Percentiles rank a stretch among this genome's conserved stretches.
phyloP scores from a whole-genome alignment of 92 coral and sea anemone genomes.

The Porites evermanni region DNA sequence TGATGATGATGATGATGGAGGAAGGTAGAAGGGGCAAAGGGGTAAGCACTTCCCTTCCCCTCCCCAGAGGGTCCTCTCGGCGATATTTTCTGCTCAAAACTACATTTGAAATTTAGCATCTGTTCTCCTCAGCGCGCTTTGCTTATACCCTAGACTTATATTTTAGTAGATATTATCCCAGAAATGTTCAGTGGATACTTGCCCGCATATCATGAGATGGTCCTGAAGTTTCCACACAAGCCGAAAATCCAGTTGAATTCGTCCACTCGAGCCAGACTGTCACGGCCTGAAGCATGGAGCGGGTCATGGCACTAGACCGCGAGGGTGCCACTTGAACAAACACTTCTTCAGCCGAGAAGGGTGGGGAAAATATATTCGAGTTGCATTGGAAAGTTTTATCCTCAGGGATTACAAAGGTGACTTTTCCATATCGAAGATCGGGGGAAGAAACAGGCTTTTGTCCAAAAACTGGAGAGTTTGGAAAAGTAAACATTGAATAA shows the following conservation, averaged over 20 bases:
- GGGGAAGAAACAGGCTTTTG: neutral
- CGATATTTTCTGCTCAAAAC: too few relatives aligned
- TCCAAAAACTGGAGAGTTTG: neutral
- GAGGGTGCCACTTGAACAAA: constrained; percentile 65
- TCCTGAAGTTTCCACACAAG: constrained; percentile 73
- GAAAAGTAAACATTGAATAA: neutral
- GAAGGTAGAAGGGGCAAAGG: too few relatives aligned
- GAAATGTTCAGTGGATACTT: neutral
- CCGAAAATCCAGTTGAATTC: constrained; percentile 58
- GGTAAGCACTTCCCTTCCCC: too few relatives aligned
- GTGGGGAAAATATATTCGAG: constrained; percentile 44
- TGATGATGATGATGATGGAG: too few relatives aligned
- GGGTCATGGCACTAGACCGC: constrained; percentile 65
- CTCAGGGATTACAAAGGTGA: constrained; percentile 27
- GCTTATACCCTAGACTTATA: too few relatives aligned
- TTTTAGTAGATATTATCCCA: too few relatives aligned
- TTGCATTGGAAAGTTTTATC: constrained; percentile 42
- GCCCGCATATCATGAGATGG: constrained; percentile 55
- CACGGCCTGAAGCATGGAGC: constrained; percentile 71
- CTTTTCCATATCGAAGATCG: constrained; percentile 45
- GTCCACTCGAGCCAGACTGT: constrained; percentile 82
- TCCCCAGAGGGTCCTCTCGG: too few relatives aligned
- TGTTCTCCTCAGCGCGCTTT: too few relatives aligned
- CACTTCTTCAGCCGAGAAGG: constrained; percentile 55
- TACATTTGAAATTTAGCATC: too few relatives aligned